Base-by-base conservation (phyloP, 2,113 vertebrate species). In the Amblyornis subalaris region DNA sequence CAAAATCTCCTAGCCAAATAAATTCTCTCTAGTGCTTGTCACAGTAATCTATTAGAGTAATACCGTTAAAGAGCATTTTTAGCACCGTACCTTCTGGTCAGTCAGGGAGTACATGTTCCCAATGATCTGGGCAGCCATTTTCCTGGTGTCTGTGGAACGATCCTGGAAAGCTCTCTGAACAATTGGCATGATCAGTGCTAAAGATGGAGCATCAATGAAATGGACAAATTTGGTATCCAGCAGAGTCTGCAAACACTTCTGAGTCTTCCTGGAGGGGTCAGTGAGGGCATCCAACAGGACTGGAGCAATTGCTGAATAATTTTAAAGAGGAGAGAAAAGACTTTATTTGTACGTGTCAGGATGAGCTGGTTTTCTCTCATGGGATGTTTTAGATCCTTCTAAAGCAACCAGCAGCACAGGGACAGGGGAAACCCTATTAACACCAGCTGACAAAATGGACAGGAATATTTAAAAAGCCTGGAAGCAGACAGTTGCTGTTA, bases 61-160 rank as follows among this genome's bases (percentile, higher is more conserved):
- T 2, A 14, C 8, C 28, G 42, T 14, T 2, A 23, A 54, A 61
- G n/a, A 50, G 48, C 4, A 7, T 10, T 55, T 61, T 20, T 14
- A n/a, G 82, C 44, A 38, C 35, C 0, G 0, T 67, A 99, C 99
- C 99, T 99, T 99, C 97, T 99, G 99, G 94, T 99, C 99, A 1
- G 99, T 99, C 75, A 99, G 98, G 14, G 99, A 99, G 97, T 99
- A 99, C 99, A 99, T 99, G 98, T 99, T 99, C 92, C 99, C 99
- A 51, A 99, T 99, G 88, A 99, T 99, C 98, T 99, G 99, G 28
- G 99, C 99, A 5, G 99, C 99, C 99, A 99, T 99, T 96, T 99
- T 99, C 91, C 99, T 98, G 1, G 99, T 99, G 96, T 99, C 99
- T 0, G 99, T 99, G 95, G 99, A 99, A 53, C 99, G 98, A 91